phyloP scores from a whole-genome alignment of 1,140 invertebrate species.

The Drosophila insularis region DNA sequence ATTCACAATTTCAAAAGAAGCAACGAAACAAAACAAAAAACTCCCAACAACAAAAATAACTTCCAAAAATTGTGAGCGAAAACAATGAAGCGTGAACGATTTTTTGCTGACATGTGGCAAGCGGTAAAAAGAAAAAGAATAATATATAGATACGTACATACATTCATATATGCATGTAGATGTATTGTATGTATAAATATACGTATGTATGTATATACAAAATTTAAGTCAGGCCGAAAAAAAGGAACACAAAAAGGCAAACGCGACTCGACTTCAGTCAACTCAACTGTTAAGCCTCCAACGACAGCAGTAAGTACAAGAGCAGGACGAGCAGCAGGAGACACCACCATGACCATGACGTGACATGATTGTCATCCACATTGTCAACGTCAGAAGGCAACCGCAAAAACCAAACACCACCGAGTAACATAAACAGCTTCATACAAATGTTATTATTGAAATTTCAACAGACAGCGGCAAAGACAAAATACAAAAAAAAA shows the following conservation, averaged over 20 bases:
- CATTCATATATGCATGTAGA: neutral
- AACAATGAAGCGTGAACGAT: constrained; percentile 80
- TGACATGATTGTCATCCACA: constrained; percentile 77
- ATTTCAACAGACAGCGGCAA: constrained; percentile 45
- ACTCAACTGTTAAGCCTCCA: constrained; percentile 59
- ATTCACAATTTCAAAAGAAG: constrained; percentile 61
- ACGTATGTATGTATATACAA: neutral
- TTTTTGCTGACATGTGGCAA: constrained; percentile 72
- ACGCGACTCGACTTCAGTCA: constrained; percentile 47
- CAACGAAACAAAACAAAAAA: constrained; percentile 39
- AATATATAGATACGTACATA: constrained; percentile 51
- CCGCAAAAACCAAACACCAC: constrained; percentile 36
- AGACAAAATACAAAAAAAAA: neutral
- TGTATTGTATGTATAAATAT: neutral
- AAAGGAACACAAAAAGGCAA: constrained; percentile 74
- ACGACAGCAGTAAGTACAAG: constrained; percentile 51
- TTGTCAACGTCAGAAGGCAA: constrained; percentile 58
- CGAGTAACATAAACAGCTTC: constrained; percentile 69
- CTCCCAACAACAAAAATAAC: constrained; percentile 62
- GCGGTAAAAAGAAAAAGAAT: constrained; percentile 40
- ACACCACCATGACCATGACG: constrained; percentile 42
- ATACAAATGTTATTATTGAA: constrained; percentile 80
- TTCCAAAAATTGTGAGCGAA: constrained; percentile 53
- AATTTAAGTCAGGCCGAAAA: constrained; percentile 28
- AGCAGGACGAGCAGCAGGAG: constrained; percentile 8